Percentiles rank a stretch among this genome's conserved stretches.
Evolutionary conservation across 1,140 invertebrate genomes (phyloP).

Genomic region (Lysiphlebus fabarum): DNA sequence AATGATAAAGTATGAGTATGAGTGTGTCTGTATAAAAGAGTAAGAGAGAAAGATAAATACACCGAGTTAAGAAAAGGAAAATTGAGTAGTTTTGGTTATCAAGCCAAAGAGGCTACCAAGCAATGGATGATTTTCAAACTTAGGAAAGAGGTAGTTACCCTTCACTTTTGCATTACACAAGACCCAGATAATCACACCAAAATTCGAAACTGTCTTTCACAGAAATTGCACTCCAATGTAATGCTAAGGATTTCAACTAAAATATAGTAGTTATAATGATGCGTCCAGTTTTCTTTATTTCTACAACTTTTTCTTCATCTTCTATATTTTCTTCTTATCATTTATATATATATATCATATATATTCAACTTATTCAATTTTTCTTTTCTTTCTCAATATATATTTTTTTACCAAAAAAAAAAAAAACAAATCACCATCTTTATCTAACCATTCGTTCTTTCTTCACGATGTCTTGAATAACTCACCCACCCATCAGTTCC

Average conservation of each 20-base stretch:
- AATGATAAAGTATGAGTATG: too few species aligned
- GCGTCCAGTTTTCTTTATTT: constrained; percentile 1
- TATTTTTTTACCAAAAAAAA: too few species aligned
- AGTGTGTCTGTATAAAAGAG: not conserved
- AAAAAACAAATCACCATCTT: too few species aligned
- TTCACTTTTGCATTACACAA: constrained; percentile 15
- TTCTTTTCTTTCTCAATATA: too few species aligned
- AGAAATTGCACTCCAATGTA: constrained; percentile 20
- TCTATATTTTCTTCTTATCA: not conserved
- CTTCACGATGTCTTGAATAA: too few species aligned
- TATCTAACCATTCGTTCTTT: too few species aligned
- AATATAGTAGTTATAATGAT: constrained; percentile 3
- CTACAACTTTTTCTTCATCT: not conserved
- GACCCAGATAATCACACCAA: constrained; percentile 21
- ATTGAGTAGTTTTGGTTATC: not conserved
- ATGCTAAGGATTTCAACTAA: too few species aligned
- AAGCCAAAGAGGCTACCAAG: not conserved
- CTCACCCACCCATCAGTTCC: not conserved
- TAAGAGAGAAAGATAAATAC: not conserved
- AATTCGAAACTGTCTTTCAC: constrained; percentile 19
- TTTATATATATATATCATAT: too few species aligned
- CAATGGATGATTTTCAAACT: constrained; percentile 21
- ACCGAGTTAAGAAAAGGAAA: not conserved
- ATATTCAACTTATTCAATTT: too few species aligned
- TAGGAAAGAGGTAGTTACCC: constrained; percentile 21